phyloP scores from a whole-genome alignment of 2,797 vertebrate species.

The Spondyliosoma cantharus region DNA sequence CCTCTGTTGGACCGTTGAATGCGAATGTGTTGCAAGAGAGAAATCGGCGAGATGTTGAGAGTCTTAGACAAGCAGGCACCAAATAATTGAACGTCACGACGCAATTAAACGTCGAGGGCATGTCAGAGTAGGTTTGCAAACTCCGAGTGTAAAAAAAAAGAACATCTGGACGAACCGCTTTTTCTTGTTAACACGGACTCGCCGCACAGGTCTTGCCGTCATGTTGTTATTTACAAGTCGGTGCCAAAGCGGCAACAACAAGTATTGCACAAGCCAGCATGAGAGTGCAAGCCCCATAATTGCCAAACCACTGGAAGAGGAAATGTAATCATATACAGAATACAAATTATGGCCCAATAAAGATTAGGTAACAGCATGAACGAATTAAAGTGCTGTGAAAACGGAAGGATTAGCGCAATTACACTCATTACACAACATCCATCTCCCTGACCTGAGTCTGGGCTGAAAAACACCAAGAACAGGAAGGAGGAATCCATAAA shows the following conservation, averaged over 20 bases:
- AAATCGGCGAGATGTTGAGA: constrained; percentile 72
- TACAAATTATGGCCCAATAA: constrained; percentile 81
- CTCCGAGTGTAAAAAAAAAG: constrained; percentile 46
- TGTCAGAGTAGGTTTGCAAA: constrained; percentile 70
- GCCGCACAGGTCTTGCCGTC: constrained; percentile 35
- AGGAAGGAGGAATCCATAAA: constrained; percentile 74
- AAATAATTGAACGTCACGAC: constrained; percentile 84
- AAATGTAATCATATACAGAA: constrained; percentile 79
- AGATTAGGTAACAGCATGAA: constrained; percentile 82
- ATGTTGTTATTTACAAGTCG: constrained; percentile 76
- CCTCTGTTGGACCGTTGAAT: constrained; percentile 69
- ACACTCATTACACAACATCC: constrained; percentile 80
- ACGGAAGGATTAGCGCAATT: constrained; percentile 81
- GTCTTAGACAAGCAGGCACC: constrained; percentile 85
- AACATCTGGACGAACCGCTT: constrained; percentile 77
- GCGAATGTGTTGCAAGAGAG: constrained; percentile 69
- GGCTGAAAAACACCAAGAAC: constrained; percentile 66
- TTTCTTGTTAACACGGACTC: constrained; percentile 62
- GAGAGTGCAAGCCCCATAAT: constrained; percentile 70
- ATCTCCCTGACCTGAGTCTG: constrained; percentile 73
- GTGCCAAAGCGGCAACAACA: constrained; percentile 57
- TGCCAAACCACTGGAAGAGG: constrained; percentile 75
- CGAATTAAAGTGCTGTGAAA: constrained; percentile 80
- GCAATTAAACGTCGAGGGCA: constrained; percentile 80
- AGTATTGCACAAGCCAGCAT: constrained; percentile 59